phyloP scores from a whole-genome alignment of 2,113 vertebrate species.

The Corythaeola cristata region DNA sequence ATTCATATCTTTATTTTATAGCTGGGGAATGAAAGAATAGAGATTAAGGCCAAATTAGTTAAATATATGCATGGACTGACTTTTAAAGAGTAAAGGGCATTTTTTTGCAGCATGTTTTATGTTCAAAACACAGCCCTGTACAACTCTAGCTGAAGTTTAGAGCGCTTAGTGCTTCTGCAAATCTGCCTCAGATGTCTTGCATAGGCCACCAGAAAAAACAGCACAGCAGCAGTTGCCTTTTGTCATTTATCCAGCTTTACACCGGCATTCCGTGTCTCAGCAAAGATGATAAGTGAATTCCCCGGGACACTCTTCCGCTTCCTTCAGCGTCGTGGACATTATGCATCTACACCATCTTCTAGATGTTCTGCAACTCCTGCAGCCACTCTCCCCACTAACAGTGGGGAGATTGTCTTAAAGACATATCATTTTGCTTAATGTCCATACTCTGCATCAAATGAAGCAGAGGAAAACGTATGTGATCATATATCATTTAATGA shows the following conservation, averaged over 20 bases:
- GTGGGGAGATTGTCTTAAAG: too few species aligned
- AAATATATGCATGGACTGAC: neutral
- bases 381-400: neutral
- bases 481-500: neutral
- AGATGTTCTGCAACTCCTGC: neutral
- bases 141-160: neutral
- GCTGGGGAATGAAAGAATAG: neutral
- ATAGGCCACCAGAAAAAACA: neutral
- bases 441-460: neutral
- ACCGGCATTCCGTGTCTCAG: neutral
- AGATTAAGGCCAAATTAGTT: neutral
- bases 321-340: rapidly evolving
- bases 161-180: neutral
- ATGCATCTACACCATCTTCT: neutral
- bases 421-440: neutral
- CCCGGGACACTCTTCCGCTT: rapidly evolving
- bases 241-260: neutral
- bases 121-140: neutral
- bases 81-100: neutral
- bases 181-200: neutral
- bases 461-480: neutral
- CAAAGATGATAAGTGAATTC: neutral
- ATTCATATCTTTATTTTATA: neutral
- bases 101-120: neutral
- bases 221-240: neutral